These are phyloP conservation scores for Cyprinodon diabolis DNA, from an alignment of 2,797 vertebrate genomes.

Conservation along the genomic window DNA sequence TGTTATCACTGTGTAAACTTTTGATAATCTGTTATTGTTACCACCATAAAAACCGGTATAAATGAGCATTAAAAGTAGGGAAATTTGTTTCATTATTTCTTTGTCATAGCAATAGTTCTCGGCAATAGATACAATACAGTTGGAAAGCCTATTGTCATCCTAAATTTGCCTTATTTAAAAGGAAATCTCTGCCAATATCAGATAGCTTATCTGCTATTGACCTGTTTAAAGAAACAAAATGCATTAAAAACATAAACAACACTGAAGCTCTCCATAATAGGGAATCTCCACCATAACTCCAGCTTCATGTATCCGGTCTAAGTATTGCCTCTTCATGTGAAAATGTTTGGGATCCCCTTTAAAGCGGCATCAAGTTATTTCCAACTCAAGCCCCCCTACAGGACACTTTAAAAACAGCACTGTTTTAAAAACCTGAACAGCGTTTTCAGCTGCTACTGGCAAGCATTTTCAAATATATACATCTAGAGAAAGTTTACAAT, in stretches of 20 bases:
- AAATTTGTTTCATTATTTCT: neutral
- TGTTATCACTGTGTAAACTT: neutral
- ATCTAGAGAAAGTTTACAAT: neutral
- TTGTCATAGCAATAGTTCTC: neutral
- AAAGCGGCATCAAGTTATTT: too few species aligned
- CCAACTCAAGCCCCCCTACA: too few species aligned
- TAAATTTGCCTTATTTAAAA: neutral
- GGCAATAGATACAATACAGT: too few species aligned
- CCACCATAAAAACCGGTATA: neutral
- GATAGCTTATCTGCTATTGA: neutral
- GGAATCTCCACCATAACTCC: too few species aligned
- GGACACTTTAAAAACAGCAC: neutral
- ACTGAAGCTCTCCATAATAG: too few species aligned
- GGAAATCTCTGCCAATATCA: neutral
- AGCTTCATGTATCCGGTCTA: too few species aligned
- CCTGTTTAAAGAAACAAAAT: too few species aligned
- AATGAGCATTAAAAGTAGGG: neutral
- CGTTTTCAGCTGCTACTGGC: conserved; percentile 22
- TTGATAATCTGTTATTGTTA: neutral
- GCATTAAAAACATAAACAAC: too few species aligned
- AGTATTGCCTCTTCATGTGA: too few species aligned
- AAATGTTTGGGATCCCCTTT: too few species aligned
- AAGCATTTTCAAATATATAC: too few species aligned
- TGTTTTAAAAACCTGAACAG: neutral
- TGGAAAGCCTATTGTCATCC: neutral